Evolutionary conservation across 2,797 vertebrate genomes (phyloP).

Genomic region (Neoniphon sammara): DNA sequence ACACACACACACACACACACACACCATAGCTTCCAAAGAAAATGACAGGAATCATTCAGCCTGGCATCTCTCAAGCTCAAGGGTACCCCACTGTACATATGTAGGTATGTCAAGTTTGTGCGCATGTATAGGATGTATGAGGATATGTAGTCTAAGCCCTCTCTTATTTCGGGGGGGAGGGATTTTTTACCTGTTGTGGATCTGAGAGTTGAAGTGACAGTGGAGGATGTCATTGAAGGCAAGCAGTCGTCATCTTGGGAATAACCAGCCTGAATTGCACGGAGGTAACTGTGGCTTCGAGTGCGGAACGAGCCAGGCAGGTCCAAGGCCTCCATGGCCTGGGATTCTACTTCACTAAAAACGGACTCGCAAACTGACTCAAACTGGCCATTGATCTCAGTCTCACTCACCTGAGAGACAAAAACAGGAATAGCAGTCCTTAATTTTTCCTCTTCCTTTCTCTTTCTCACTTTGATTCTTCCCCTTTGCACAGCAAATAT

Average conservation of each 20-base stretch:
- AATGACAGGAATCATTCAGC: slow-evolving; percentile 79
- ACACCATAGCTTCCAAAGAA: slow-evolving; percentile 72
- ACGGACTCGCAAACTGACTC: slow-evolving; percentile 99
- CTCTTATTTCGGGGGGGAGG: slow-evolving; percentile 72
- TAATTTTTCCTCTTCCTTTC: slow-evolving; percentile 93
- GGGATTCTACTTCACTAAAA: slow-evolving; percentile 99
- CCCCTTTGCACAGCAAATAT: slow-evolving; percentile 91
- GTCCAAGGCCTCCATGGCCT: slow-evolving; percentile 99
- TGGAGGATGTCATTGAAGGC: slow-evolving; percentile 93
- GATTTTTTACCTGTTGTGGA: slow-evolving; percentile 95
- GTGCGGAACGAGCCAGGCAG: slow-evolving; percentile 99
- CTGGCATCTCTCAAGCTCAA: slow-evolving; percentile 83
- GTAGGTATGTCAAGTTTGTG: slow-evolving; percentile 84
- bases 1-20: slow-evolving; percentile 51
- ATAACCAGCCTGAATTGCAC: slow-evolving; percentile 99
- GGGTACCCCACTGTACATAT: slow-evolving; percentile 90
- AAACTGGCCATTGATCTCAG: slow-evolving; percentile 99
- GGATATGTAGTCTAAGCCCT: slow-evolving; percentile 84
- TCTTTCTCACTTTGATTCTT: slow-evolving; percentile 91
- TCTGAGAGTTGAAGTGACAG: slow-evolving; percentile 95
- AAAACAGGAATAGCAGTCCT: slow-evolving; percentile 94
- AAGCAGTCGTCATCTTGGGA: slow-evolving; percentile 99
- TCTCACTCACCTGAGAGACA: slow-evolving; percentile 99
- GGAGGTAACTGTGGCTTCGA: slow-evolving; percentile 99
- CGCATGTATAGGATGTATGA: slow-evolving; percentile 83